These are phyloP conservation scores for Accipiter cooperii DNA, from an alignment of 2,113 vertebrate species.

Conservation along the genomic window DNA sequence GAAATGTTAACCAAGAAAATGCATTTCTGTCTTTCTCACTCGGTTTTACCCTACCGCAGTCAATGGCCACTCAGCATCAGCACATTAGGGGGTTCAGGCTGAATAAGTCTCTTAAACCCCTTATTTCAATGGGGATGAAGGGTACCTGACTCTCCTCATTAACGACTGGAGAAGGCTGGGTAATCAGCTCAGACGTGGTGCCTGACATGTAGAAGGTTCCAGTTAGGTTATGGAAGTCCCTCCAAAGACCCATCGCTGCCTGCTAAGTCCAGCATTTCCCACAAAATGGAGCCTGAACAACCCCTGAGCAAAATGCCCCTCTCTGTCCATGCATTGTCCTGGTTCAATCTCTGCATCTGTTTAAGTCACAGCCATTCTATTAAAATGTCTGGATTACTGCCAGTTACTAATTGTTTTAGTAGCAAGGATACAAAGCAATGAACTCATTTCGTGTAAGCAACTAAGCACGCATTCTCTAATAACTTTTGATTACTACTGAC, in stretches of 20 bases:
- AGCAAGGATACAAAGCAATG: background rate
- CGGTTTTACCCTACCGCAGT: background rate
- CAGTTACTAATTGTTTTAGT: background rate
- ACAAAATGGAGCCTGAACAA: background rate
- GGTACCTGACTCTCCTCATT: background rate
- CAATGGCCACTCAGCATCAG: background rate
- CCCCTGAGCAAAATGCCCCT: background rate
- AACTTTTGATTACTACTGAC: background rate
- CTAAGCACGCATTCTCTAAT: background rate
- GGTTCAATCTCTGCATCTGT: background rate
- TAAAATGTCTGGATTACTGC: background rate
- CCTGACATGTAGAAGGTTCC: background rate
- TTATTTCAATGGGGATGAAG: background rate
- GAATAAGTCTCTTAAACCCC: background rate
- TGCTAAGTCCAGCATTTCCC: background rate
- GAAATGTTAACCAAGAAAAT: background rate
- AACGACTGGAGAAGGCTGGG: background rate
- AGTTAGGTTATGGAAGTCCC: fast-evolving
- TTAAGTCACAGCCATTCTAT: background rate
- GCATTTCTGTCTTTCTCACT: background rate
- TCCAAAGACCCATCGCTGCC: background rate
- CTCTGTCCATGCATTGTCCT: background rate
- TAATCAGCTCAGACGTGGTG: background rate
- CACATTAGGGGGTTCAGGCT: background rate
- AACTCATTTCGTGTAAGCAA: background rate